Conservation (phyloP, 2,888 invertebrate genomes). For the Dynastes maya region DNA sequence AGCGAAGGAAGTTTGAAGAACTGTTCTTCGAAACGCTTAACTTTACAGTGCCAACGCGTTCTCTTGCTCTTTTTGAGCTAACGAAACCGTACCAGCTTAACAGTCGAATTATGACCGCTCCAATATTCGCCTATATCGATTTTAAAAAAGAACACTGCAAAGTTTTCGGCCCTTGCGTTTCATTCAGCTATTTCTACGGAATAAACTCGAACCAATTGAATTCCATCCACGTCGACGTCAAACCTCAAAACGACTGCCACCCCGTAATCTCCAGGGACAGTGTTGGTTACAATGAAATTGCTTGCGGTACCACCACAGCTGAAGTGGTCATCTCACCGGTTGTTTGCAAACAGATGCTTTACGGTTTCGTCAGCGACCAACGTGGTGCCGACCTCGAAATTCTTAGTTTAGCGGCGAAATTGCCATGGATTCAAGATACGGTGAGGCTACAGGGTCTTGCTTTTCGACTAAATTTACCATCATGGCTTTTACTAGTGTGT, state of each 20-base stretch:
- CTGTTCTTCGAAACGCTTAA: neutral
- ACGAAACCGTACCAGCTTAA: neutral
- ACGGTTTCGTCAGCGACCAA: slow-evolving; percentile 9
- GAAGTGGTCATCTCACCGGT: neutral
- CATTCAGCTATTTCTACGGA: slow-evolving; percentile 3
- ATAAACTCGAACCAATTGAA: neutral
- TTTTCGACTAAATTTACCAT: neutral
- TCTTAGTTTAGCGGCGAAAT: neutral
- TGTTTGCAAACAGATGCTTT: neutral
- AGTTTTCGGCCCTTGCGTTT: neutral
- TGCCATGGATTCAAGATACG: neutral
- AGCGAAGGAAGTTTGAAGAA: neutral
- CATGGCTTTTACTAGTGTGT: neutral
- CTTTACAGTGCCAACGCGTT: neutral
- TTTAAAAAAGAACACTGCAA: neutral
- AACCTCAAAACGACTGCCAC: neutral
- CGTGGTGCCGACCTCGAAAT: neutral
- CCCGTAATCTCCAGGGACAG: too few species aligned
- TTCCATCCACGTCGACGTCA: neutral
- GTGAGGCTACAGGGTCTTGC: neutral
- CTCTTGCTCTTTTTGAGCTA: neutral
- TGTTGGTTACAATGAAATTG: neutral
- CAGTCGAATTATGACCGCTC: neutral
- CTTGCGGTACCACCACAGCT: neutral
- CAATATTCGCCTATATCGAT: neutral